Percentiles rank a stretch among this genome's conserved stretches.
These are phyloP conservation scores for Gymnorhina tibicen DNA, from an alignment of 2,113 vertebrate species.

Conservation along the genomic window DNA sequence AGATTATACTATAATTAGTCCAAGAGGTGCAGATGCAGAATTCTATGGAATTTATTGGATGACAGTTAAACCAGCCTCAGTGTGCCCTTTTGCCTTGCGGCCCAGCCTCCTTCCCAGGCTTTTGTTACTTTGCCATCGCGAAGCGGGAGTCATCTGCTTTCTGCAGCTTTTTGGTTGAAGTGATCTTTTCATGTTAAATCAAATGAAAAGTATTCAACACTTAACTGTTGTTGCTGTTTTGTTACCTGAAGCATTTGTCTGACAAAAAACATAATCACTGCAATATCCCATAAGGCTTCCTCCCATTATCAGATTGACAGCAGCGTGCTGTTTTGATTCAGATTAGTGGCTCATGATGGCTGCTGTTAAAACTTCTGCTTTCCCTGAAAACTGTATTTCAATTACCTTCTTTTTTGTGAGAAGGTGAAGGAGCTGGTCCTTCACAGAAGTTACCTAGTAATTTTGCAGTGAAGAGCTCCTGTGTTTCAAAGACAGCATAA, in stretches of 20 bases:
- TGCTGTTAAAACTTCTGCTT: not conserved
- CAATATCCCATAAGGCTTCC: not conserved
- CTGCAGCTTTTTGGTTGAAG: not conserved
- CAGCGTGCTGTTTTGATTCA: not conserved
- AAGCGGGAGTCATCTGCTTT: not conserved
- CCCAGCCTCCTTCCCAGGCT: not conserved
- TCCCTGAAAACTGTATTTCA: not conserved
- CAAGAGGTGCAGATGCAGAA: not conserved
- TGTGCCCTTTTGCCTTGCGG: not conserved
- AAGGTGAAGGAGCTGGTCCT: not conserved
- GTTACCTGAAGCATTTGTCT: not conserved
- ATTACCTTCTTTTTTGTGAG: not conserved
- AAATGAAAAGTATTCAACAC: not conserved
- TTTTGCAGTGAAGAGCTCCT: not conserved
- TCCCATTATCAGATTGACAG: not conserved
- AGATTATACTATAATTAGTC: not conserved
- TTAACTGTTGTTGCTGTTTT: not conserved
- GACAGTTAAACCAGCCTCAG: not conserved
- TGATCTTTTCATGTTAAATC: not conserved
- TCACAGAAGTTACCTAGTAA: not conserved
- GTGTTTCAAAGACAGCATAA: not conserved
- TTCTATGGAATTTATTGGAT: not conserved
- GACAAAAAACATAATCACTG: not conserved
- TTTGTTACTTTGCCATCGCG: not conserved
- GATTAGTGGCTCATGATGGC: not conserved